Base-by-base conservation (phyloP, 2,797 vertebrate species). In the Acanthurus lineatus region DNA sequence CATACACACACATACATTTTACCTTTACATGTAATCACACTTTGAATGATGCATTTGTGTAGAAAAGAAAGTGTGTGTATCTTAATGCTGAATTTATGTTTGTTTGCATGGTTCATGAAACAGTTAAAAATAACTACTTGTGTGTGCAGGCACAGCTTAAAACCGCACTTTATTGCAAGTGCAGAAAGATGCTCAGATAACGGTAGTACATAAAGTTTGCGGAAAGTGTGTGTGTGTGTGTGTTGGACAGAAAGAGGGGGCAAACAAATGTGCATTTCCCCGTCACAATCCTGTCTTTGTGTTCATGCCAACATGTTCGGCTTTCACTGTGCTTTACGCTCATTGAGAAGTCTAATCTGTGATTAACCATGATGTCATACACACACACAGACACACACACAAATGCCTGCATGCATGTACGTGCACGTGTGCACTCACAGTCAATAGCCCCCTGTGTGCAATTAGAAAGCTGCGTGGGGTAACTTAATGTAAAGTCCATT, bases 301-400 rank as follows among this genome's bases (percentile, higher is more conserved):
- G 78, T 74, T 47, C 81, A 84, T 45, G 61, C 22, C 54, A 80
- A 71, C 82, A 78, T 54, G 85, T 84, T 87, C 38, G 81, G 77
- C 86, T 84, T 89, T 89, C 81, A 87, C 40, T n/a, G 75, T 10
- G 73, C 79, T 90, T 86, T 86, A 84, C 49, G 87, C 88, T 91
- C 87, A 79, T 56, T 89, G 71, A 88, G 79, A 88, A 82, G 71
- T 86, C 40, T 84, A 89, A 90, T 93, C 89, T 91, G 76, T 81
- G 80, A 89, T 90, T 88, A 86, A 77, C 73, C 79, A 86, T 91
- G 93, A 93, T 93, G 93, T 92, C 91, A 94, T 84, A 63, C 48
- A 52, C 65, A 57, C 56, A 51, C 42, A 51, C 51, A 56, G 28
- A 38, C 35, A 20, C 44, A 52, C 45, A 40, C 28, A 32, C 28